Percentiles rank a stretch among this genome's conserved stretches.
Conservation (phyloP, 2,113 vertebrate genomes). For the Stictonetta naevosa region DNA sequence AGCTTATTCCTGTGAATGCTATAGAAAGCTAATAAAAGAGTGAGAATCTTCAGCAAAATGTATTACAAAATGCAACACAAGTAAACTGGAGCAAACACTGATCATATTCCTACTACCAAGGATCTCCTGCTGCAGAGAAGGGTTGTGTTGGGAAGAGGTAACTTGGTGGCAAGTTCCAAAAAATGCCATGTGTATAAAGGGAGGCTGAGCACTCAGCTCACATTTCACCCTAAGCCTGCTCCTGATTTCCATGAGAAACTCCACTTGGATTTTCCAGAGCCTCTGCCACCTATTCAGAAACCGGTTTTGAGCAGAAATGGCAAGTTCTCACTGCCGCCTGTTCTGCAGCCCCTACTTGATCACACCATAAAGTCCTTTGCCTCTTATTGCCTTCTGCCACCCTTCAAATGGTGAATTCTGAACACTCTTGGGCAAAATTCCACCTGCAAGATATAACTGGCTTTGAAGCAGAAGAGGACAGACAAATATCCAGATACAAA, state of each 20-base stretch:
- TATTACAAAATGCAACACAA: neutral
- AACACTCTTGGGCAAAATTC: neutral
- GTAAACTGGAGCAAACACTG: neutral
- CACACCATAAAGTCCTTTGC: neutral
- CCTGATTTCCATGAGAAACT: neutral
- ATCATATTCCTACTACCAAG: neutral
- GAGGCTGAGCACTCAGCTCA: neutral
- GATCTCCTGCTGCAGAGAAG: neutral
- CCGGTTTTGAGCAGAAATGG: neutral
- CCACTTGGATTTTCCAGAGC: constrained; percentile 11
- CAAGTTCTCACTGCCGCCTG: neutral
- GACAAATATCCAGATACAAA: constrained; percentile 22
- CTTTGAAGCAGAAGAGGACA: constrained; percentile 28
- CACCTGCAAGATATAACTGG: neutral
- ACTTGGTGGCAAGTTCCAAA: neutral
- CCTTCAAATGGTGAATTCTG: neutral
- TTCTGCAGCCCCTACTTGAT: neutral
- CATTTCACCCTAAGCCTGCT: neutral
- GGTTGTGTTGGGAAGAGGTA: neutral
- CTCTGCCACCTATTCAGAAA: constrained; percentile 18
- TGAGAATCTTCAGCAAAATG: neutral
- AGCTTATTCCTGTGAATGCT: neutral
- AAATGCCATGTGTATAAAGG: neutral
- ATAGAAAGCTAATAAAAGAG: constrained; percentile 8
- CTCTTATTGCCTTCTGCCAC: neutral